These are phyloP conservation scores for Rhodophaea formosa DNA, from an alignment of 2,888 invertebrate species.

Conservation along the genomic window DNA sequence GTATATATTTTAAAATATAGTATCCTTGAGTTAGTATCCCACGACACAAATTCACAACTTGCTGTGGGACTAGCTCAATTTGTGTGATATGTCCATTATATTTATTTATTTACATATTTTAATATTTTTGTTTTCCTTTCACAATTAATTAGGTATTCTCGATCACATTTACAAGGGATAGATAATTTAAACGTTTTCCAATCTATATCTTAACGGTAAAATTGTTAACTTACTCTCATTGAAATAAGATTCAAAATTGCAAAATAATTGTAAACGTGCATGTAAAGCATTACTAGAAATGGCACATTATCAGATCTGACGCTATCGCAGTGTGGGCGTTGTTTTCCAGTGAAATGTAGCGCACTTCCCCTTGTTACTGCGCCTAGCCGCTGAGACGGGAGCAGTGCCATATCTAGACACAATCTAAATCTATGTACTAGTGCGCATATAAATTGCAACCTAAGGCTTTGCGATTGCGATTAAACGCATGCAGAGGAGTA, in stretches of 20 bases:
- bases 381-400: constrained; percentile 70
- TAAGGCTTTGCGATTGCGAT: neutral
- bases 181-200: too few species aligned
- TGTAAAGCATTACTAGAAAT: constrained; percentile 26
- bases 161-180: too few species aligned
- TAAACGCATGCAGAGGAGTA: neutral
- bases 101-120: too few species aligned
- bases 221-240: neutral
- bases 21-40: too few species aligned
- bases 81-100: too few species aligned
- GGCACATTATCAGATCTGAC: constrained; percentile 27
- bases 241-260: neutral
- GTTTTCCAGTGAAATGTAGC: constrained; percentile 49
- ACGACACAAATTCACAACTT: too few species aligned
- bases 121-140: too few species aligned
- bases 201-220: neutral
- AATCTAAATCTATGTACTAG: constrained; percentile 38
- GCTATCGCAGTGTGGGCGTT: constrained; percentile 40
- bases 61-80: too few species aligned
- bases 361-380: constrained; percentile 59
- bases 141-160: too few species aligned
- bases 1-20: too few species aligned
- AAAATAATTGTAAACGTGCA: neutral
- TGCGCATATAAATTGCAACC: neutral
- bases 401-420: constrained; percentile 46